Evolutionary conservation across 2,888 invertebrate species (phyloP), one percentile per base, ranked within the genome.

Genomic region (Ectropis crepuscularia): DNA sequence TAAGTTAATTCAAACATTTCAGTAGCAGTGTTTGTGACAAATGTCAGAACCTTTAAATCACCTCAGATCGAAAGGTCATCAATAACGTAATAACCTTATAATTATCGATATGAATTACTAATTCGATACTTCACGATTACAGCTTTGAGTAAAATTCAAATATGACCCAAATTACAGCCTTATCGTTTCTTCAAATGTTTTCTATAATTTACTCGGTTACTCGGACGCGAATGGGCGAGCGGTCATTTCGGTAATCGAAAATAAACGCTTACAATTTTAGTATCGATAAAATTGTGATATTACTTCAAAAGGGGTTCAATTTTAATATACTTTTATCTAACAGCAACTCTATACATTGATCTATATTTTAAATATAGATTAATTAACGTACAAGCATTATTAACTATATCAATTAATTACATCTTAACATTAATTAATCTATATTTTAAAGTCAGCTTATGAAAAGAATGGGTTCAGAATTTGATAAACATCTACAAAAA

Each of bases 211-310:
- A 62, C 42, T 41, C 46, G 11, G 11, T 61, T 51, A 62, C 42
- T 41, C 46, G 11, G 11, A 50, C 57, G 46, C 55, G 46, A 41
- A 42, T 55, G 11, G 46, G 41, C 11, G 55, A 49, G 46, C 37
- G 49, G 63, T 59, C 55, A 63, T 71, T 69, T 69, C 51, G 55
- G 60, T 68, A 70, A 70, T 71, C 63, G 65, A 65, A 69, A 65
- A 67, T 67, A 65, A 50, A 57, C 55, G 67, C 53, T 67, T 47
- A 54, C 62, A 45, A 62, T 63, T 65, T 58, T 9, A 47, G 50
- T 68, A 63, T 61, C 61, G 61, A 48, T 53, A 65, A 68, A 67
- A 61, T 51, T 50, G 60, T 48, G 63, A 53, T 63, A 67, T 63
- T 71, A 69, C 47, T 41, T 12, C 43, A 10, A 57, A 65, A 67